phyloP scores from a whole-genome alignment of 1,140 invertebrate species.

The Arion vulgaris region DNA sequence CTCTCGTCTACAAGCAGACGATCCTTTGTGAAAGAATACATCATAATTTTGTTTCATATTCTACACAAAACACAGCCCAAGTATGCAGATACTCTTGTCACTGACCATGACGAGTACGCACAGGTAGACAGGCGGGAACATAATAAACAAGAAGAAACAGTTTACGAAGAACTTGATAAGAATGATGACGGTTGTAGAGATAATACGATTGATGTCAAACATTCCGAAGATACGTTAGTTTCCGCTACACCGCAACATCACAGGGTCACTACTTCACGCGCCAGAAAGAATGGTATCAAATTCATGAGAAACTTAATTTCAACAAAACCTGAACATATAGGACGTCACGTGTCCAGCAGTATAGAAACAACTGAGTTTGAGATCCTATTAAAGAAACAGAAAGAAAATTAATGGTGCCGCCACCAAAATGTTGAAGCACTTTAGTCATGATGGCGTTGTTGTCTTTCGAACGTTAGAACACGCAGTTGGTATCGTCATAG shows the following conservation, averaged over 20 bases:
- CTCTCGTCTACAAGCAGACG: conserved; percentile 50
- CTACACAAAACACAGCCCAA: not conserved
- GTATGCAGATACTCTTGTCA: not conserved
- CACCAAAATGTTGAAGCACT: not conserved
- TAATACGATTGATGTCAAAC: too few relatives aligned
- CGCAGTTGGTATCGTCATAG: conserved; percentile 18
- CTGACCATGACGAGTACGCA: not conserved
- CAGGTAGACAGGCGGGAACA: not conserved
- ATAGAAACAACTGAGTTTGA: conserved; percentile 5
- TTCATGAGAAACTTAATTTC: not conserved
- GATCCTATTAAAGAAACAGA: not conserved
- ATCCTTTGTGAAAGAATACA: conserved; percentile 65
- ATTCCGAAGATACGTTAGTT: too few relatives aligned
- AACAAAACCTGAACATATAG: not conserved
- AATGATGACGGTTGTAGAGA: too few relatives aligned
- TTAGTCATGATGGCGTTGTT: conserved; percentile 20
- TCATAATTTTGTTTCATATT: conserved; percentile 37
- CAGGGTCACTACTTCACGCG: too few relatives aligned
- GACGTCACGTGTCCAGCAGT: not conserved
- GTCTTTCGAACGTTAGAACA: conserved; percentile 10
- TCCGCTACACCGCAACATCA: too few relatives aligned
- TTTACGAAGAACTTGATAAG: not conserved
- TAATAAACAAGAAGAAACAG: not conserved
- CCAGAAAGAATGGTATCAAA: not conserved
- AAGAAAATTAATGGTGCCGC: conserved; percentile 6